A percentile compares a stretch with the other conserved stretches of the same genome.
These are phyloP conservation scores for Tachyglossus aculeatus DNA, from an alignment of 2,797 vertebrate species.

Conservation along the genomic window DNA sequence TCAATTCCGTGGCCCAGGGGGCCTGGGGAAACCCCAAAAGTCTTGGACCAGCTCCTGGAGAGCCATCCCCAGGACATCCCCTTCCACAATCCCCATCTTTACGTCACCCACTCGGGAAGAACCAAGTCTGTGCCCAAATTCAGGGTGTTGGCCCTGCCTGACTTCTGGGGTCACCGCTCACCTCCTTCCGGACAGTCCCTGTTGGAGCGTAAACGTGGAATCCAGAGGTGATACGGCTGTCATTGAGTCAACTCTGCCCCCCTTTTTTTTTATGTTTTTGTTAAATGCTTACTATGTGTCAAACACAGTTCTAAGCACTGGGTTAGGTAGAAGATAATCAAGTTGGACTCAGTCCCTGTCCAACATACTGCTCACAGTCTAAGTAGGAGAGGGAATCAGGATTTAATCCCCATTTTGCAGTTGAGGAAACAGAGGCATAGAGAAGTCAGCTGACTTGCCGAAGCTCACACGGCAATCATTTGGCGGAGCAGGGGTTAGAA, in stretches of 20 bases:
- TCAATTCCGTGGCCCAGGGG: not conserved
- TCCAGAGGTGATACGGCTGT: constrained; percentile 78
- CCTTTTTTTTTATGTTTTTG: no score
- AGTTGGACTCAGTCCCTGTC: no score
- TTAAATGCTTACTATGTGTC: no score
- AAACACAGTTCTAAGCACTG: no score
- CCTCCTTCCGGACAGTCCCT: constrained; percentile 70
- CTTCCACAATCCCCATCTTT: constrained; percentile 75
- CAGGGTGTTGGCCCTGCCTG: constrained; percentile 84
- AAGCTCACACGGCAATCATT: no score
- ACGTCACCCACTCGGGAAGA: constrained; percentile 67
- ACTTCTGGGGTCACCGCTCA: constrained; percentile 90
- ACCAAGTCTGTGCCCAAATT: constrained; percentile 83
- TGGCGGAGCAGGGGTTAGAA: no score
- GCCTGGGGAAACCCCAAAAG: constrained; percentile 6
- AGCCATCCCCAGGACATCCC: constrained; percentile 57
- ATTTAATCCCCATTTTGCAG: no score
- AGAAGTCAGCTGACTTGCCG: no score
- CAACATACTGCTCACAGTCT: no score
- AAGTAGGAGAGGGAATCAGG: no score
- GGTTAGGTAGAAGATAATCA: no score
- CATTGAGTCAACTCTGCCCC: not conserved
- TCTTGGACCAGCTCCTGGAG: constrained; percentile 60
- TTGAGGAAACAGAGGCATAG: no score
- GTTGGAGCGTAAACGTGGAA: constrained; percentile 70